Evolutionary conservation across 2,797 vertebrate species (phyloP), one percentile per base, ranked within the genome.

Genomic region (Antennarius maculatus): DNA sequence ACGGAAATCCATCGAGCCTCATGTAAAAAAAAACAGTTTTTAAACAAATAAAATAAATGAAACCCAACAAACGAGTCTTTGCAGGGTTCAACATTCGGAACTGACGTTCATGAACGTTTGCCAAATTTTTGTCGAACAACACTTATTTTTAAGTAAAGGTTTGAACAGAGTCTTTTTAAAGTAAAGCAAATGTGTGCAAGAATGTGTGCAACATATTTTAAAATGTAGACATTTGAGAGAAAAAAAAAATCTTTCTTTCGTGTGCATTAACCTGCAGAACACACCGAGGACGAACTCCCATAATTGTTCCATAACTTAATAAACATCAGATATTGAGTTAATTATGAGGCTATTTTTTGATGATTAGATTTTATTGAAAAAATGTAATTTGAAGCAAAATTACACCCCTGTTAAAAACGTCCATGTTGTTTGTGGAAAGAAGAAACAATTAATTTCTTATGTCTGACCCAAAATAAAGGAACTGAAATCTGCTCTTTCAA

Each of bases 1-100:
- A 50, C 27, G 23, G 10, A 28, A 6, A 53, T 23, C 18, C 27
- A 9, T 1, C 45, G 37, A 17, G 57, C 10, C 57, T 15, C 62
- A 76, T 64, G 67, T 69, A 23, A 61, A 45, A 61, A 45, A 31
- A 61, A 63, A 28, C 11, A 4, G 14, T 14, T 0, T 4, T 17
- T 29, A 7, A n/a, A 29, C 46, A 17, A 42, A n/a, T 0, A 0
- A 11, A 16, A 43, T 18, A 28, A 54, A 58, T 72, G 17, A 54
- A 61, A 75, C 23, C 15, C 3, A 63, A 34, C 14, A 37, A 59
- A 61, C 0, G 8, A 16, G 13, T 54, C 18, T 42, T 11, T 48
- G 46, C n/a, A 48, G 46, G 46, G n/a, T 46, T 14, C 13, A 43
- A 15, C 14, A 43, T 14, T 14, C 13, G 11, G 6, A n/a, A n/a